phyloP scores from a whole-genome alignment of 2,113 vertebrate genomes.

The Enhydra lutris region DNA sequence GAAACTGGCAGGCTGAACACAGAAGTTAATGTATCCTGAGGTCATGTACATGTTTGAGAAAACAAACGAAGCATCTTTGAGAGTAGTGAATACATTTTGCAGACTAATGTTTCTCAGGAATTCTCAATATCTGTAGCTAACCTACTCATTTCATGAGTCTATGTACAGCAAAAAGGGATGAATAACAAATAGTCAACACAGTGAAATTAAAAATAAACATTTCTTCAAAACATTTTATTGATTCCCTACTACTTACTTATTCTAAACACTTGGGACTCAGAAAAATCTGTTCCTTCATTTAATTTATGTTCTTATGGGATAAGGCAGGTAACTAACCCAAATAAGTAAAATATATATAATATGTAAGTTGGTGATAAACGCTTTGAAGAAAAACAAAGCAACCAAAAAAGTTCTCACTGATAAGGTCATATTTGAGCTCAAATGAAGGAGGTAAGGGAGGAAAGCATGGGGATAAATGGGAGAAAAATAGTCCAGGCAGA shows the following conservation, averaged over 20 bases:
- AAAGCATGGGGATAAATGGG: neutral
- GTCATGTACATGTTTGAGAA: neutral
- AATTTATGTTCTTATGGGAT: neutral
- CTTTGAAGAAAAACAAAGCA: neutral
- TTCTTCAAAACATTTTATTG: neutral
- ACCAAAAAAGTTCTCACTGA: neutral
- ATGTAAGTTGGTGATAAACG: neutral
- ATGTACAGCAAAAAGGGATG: neutral
- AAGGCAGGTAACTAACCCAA: neutral
- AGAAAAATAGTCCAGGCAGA: neutral
- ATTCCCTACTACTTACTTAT: neutral
- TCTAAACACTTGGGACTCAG: neutral
- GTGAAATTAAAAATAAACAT: neutral
- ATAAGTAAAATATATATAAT: neutral
- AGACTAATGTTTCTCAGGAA: neutral
- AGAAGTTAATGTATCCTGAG: neutral
- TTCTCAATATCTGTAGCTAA: neutral
- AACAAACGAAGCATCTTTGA: neutral
- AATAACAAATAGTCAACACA: neutral
- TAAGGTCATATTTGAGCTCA: neutral
- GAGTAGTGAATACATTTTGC: neutral
- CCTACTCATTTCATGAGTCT: neutral
- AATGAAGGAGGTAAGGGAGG: neutral
- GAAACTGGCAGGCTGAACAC: neutral
- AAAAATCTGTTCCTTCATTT: neutral